phyloP scores from a whole-genome alignment of 2,888 invertebrate species.

The Pelosia muscerda region DNA sequence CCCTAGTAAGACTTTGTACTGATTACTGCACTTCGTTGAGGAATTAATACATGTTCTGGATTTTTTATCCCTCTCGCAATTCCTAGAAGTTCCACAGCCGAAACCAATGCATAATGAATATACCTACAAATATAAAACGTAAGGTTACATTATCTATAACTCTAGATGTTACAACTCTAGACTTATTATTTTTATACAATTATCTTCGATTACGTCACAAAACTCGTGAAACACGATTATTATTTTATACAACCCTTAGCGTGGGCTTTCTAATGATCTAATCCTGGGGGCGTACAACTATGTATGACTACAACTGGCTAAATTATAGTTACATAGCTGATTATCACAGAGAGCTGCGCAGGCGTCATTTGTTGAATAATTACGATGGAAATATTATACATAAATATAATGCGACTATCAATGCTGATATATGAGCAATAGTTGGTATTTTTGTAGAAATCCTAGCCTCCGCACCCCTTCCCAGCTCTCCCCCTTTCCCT shows the following conservation, averaged over 20 bases:
- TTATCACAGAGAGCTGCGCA: constrained; percentile 62
- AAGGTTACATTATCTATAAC: no score
- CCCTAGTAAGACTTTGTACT: constrained; percentile 50
- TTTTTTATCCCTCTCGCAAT: no score
- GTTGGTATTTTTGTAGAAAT: neutral
- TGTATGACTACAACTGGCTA: constrained; percentile 54
- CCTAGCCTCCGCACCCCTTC: no score
- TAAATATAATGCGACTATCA: constrained; percentile 28
- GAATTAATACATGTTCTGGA: no score
- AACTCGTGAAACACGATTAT: constrained; percentile 31
- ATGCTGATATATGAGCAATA: neutral
- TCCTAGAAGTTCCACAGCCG: no score
- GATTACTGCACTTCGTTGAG: constrained; percentile 50
- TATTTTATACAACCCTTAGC: constrained; percentile 38
- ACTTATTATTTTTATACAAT: neutral
- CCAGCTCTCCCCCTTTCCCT: no score
- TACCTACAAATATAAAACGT: neutral
- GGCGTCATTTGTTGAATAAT: constrained; percentile 66
- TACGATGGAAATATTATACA: constrained; percentile 52
- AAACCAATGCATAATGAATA: neutral
- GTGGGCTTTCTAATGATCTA: constrained; percentile 63
- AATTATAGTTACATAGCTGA: constrained; percentile 62
- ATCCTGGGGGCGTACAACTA: constrained; percentile 62
- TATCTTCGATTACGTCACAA: constrained; percentile 27
- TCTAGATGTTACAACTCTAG: neutral